Conservation (phyloP, 1,140 invertebrate species). For the Formica exsecta region DNA sequence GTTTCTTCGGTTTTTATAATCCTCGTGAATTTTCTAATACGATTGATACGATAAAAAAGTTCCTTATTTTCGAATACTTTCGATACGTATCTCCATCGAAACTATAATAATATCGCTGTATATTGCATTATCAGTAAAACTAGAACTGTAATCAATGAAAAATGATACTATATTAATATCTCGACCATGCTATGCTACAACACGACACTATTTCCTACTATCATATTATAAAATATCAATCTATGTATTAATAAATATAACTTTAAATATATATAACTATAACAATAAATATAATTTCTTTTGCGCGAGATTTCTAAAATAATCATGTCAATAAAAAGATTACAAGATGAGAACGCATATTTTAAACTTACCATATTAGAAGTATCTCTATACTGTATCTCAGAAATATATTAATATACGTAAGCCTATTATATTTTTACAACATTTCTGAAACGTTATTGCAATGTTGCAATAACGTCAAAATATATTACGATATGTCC, state of each 20-base stretch:
- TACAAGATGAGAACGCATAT: background rate
- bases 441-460: too few relatives aligned
- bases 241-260: constrained; percentile 4
- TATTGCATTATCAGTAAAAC: background rate
- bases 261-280: too few relatives aligned
- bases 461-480: too few relatives aligned
- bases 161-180: background rate
- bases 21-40: background rate
- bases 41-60: background rate
- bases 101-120: background rate
- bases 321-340: background rate
- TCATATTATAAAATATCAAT: constrained; percentile 8
- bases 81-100: background rate
- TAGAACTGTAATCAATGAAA: background rate
- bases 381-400: background rate
- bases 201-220: too few relatives aligned
- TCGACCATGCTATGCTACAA: background rate
- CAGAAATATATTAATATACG: background rate
- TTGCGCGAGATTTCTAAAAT: background rate
- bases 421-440: too few relatives aligned
- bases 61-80: background rate
- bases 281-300: too few relatives aligned
- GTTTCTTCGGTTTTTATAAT: background rate
- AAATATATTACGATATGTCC: too few relatives aligned
- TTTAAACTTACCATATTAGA: background rate